A percentile compares a stretch with the other conserved stretches of the same genome.
Evolutionary conservation across 2,797 vertebrate species (phyloP).

Genomic region (Notoglanidium macrostoma): DNA sequence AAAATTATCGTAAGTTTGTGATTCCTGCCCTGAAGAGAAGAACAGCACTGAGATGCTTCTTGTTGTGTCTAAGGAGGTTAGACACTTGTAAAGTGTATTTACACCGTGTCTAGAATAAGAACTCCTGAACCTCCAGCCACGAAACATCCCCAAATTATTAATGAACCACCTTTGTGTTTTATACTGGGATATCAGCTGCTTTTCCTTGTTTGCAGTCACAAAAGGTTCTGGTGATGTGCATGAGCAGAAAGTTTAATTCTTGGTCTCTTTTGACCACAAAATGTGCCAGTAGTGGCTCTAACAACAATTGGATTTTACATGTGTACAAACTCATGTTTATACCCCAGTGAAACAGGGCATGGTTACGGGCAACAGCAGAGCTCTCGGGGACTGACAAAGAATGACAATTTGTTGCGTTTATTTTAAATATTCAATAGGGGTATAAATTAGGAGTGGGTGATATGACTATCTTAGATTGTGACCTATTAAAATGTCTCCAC

Average conservation of each 20-base stretch:
- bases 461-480: neutral
- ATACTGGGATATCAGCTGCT: neutral
- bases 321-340: neutral
- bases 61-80: neutral
- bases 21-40: neutral
- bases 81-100: neutral
- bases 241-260: neutral
- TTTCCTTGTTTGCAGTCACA: neutral
- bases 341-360: neutral
- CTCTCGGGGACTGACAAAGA: neutral
- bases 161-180: neutral
- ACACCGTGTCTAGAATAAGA: neutral
- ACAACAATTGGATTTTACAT: neutral
- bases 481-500: neutral
- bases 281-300: neutral
- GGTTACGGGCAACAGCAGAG: neutral
- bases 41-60: neutral
- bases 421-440: neutral
- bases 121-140: neutral
- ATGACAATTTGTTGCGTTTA: neutral
- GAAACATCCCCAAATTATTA: neutral
- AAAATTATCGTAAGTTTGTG: neutral
- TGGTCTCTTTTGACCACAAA: neutral
- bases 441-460: neutral
- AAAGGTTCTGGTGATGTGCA: neutral